A percentile compares a stretch with the other conserved stretches of the same genome.
Evolutionary conservation across 1,140 invertebrate species (phyloP).

Genomic region (Pomacea maculata): DNA sequence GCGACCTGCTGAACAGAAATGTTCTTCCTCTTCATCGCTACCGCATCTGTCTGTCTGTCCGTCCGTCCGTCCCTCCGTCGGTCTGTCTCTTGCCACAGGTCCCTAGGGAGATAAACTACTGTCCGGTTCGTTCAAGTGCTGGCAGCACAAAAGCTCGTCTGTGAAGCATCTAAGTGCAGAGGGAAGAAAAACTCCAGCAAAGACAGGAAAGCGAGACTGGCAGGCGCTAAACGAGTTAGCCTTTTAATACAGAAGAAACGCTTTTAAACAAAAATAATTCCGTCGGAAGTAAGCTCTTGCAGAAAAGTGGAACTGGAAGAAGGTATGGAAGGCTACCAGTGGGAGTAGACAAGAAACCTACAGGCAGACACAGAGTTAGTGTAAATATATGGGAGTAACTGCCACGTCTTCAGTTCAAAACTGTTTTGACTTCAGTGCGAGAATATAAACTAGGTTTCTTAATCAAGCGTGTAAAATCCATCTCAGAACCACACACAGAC

Average conservation of each 20-base stretch:
- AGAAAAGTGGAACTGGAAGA: background rate
- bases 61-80: slow-evolving; percentile 7
- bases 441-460: no score
- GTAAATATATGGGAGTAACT: background rate
- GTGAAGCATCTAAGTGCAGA: background rate
- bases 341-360: background rate
- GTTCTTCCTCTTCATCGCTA: background rate
- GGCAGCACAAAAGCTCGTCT: background rate
- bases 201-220: no score
- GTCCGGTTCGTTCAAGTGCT: background rate
- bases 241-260: background rate
- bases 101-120: background rate
- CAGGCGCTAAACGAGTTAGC: background rate
- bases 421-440: no score
- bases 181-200: no score
- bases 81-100: background rate
- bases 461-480: no score
- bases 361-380: background rate
- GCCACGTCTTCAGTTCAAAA: no score
- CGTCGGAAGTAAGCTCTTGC: background rate
- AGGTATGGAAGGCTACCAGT: background rate
- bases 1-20: background rate
- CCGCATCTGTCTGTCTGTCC: slow-evolving; percentile 11
- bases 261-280: background rate
- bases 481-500: no score